Conservation (phyloP, 1,140 invertebrate species). For the Oreohelix idahoensis region DNA sequence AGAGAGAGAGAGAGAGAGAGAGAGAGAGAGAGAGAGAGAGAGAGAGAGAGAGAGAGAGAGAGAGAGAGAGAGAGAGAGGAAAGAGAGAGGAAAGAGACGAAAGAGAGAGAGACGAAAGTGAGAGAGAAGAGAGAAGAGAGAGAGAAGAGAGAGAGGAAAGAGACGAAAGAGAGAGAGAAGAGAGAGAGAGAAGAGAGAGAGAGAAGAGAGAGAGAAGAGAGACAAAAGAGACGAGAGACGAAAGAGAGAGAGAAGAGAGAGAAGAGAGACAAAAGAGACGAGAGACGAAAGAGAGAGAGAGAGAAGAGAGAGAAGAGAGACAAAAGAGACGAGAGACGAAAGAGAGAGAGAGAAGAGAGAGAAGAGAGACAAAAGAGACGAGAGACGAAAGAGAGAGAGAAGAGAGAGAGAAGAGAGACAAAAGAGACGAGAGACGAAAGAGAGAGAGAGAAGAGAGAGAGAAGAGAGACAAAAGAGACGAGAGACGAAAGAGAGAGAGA, state of each 20-base stretch:
- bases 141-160: constrained; percentile 10
- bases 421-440: too few relatives aligned
- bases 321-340: not conserved
- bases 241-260: not conserved
- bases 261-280: too few relatives aligned
- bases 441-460: too few relatives aligned
- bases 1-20: not conserved
- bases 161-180: constrained; percentile 16
- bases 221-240: not conserved
- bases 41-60: not conserved
- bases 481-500: too few relatives aligned
- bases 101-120: not conserved
- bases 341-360: not conserved
- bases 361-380: too few relatives aligned
- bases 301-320: not conserved
- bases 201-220: not conserved
- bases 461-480: too few relatives aligned
- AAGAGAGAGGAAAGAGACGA: not conserved
- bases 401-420: too few relatives aligned
- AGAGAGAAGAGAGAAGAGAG: not conserved
- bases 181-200: not conserved
- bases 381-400: too few relatives aligned
- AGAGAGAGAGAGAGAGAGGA: constrained; percentile 7
- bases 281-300: too few relatives aligned
- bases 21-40: not conserved